Evolutionary conservation across 2,888 invertebrate genomes (phyloP), one percentile per base, ranked within the genome.

Genomic region (Phengaris alcon): DNA sequence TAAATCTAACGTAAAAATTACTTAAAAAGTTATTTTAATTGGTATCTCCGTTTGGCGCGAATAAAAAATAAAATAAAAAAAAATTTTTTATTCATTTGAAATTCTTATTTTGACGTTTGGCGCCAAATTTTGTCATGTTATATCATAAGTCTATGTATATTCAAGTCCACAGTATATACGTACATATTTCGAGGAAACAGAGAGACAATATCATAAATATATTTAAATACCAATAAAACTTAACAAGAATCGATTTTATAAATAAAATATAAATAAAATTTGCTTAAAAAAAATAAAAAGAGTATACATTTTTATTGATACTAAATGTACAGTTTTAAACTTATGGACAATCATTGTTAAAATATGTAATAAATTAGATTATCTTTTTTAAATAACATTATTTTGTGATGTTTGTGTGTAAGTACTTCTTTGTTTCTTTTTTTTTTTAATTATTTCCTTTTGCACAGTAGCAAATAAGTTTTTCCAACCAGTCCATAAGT

Each of bases 1-100:
- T 77, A 76, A 75, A 59, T 57, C 7, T 22, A 70, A 10, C 8
- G 51, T n/a, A 48, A 48, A 70, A 51, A 22, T 70, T 22, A 52
- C 52, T 52, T 52, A 51, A 70, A 69, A 46, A 48, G 48, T 51
- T 48, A 68, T 22, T 48, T 73, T 70, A 48, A 22, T 72, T 73
- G 72, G 46, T 72, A 44, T 51, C 52, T 22, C 54, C 51, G 12
- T 22, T 72, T 54, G 72, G 52, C 72, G 72, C 52, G 13, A 51
- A 55, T 52, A 12, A 3, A 2, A 9, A 52, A 10, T 35, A 35
- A 35, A 35, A n/a, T n/a, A n/a, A n/a, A 22, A 22, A 22, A 22
- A 1, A 35, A 3, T 35, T 35, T 35, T 35, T 35, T 3, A 35
- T 3, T 35, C 3, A 35, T 52, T 52, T 52, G 52, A 52, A 55